Percentiles rank a stretch among this genome's conserved stretches.
Conservation (phyloP, 2,797 vertebrate genomes). For the Yasuhikotakia modesta region DNA sequence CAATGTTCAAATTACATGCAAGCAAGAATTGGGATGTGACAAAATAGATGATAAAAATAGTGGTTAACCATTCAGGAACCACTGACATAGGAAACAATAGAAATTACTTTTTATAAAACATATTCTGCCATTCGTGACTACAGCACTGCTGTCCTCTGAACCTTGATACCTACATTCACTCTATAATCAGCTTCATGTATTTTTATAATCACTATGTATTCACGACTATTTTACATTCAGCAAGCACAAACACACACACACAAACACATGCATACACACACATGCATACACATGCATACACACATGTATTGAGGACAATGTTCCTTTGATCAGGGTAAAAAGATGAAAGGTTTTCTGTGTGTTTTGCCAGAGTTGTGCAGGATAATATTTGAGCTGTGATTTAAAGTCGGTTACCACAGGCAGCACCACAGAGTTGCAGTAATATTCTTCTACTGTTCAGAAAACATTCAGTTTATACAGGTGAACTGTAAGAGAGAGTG, state of each 20-base stretch:
- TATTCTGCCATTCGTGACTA: constrained; percentile 1
- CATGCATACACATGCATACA: too few relatives aligned
- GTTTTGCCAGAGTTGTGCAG: constrained; percentile 37
- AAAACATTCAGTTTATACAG: neutral
- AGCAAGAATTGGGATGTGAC: neutral
- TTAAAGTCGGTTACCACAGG: constrained; percentile 30
- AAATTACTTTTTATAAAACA: too few relatives aligned
- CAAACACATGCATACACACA: too few relatives aligned
- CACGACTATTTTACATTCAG: constrained; percentile 37
- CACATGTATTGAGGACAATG: constrained; percentile 39
- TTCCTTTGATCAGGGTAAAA: constrained; percentile 49
- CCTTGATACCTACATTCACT: constrained; percentile 11
- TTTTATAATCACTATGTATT: constrained; percentile 43
- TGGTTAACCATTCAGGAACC: neutral
- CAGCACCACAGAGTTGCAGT: constrained; percentile 8
- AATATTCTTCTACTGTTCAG: constrained; percentile 13
- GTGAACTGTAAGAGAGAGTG: neutral
- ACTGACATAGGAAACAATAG: neutral
- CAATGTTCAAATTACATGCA: neutral
- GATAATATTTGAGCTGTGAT: constrained; percentile 33
- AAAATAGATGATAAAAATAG: constrained; percentile 5
- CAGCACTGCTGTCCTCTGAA: neutral
- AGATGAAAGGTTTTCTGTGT: constrained; percentile 51
- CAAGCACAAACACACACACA: constrained; percentile 21
- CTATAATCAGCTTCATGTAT: constrained; percentile 38